Evolutionary conservation across 2,113 vertebrate genomes (phyloP), one percentile per base, ranked within the genome.

Genomic region (Nothoprocta perdicaria): DNA sequence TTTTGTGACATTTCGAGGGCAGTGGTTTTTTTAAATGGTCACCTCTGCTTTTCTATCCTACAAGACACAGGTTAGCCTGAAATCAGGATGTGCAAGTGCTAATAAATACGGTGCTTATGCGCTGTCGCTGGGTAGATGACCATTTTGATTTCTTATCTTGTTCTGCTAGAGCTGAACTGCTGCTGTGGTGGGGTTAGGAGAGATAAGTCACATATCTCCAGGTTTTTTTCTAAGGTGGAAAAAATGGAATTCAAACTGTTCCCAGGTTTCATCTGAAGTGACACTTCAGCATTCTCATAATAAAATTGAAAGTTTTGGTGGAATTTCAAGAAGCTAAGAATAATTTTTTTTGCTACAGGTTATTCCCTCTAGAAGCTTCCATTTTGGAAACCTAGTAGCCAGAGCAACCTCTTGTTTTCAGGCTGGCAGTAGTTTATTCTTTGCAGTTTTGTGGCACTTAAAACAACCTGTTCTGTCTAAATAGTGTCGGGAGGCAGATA

Each of bases 1-100:
- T 80, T 90, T 89, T 45, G n/a, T 93, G 88, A 90, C 86, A 89
- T 93, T 92, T 94, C 72, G 67, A 63, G 93, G 74, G 61, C 68
- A 80, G 90, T 35, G 0, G 62, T 92, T 92, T 43, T 88, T 80
- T 55, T 9, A 94, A 89, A 81, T 74, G 71, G 89, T 84, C 80
- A 57, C 94, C 88, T 94, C 71, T 90, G 68, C 84, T 41, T 3
- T 80, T 86, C 35, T 38, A 67, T 80, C 1, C 57, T 66, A 48
- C 63, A 86, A 89, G 72, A 55, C 75, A 80, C 89, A 89, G 72
- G 79, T 92, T 84, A 89, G 88, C 87, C 58, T 84, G 46, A 87
- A 94, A 86, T 80, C 85, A 38, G 80, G 35, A 21, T 46, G 22
- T 80, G 66, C 40, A 89, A 80, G 69, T 40, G 60, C 69, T 94